These are phyloP conservation scores for Onchidella celtica DNA, from an alignment of 2,888 invertebrate genomes.

Conservation along the genomic window DNA sequence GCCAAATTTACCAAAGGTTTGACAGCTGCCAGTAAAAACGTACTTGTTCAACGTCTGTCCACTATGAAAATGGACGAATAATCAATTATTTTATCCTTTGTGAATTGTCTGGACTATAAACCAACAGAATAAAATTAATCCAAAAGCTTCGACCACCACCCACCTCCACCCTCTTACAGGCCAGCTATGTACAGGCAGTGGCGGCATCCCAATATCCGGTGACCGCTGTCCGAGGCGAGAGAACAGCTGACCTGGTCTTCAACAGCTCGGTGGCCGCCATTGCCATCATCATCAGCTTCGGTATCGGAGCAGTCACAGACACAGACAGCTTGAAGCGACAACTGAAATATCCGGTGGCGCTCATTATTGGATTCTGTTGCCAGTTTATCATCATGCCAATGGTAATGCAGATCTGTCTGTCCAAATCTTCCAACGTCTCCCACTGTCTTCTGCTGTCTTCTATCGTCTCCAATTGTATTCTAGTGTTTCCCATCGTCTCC, in stretches of 20 bases:
- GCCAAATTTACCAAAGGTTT: too few species aligned
- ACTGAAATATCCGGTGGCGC: slow-evolving; percentile 73
- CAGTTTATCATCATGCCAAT: slow-evolving; percentile 78
- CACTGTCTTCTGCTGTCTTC: neutral
- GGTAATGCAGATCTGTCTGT: slow-evolving; percentile 66
- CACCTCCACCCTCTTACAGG: too few species aligned
- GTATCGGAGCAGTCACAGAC: slow-evolving; percentile 77
- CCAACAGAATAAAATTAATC: too few species aligned
- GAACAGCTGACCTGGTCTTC: slow-evolving; percentile 75
- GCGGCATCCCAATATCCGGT: slow-evolving; percentile 66
- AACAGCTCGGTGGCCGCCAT: slow-evolving; percentile 75
- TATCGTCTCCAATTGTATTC: neutral
- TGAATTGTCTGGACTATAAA: too few species aligned
- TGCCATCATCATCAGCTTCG: slow-evolving; percentile 77
- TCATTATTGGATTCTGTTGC: slow-evolving; percentile 75
- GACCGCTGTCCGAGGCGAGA: slow-evolving; percentile 64
- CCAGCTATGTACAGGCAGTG: slow-evolving; percentile 56
- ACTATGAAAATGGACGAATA: too few species aligned
- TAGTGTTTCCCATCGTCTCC: neutral
- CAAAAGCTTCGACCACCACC: too few species aligned
- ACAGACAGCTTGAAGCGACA: slow-evolving; percentile 72
- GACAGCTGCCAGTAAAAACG: too few species aligned
- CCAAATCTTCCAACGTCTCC: neutral
- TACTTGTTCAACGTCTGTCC: too few species aligned
- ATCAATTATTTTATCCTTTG: too few species aligned